phyloP scores from a whole-genome alignment of 2,113 vertebrate species.

The Psephotus haematonotus region DNA sequence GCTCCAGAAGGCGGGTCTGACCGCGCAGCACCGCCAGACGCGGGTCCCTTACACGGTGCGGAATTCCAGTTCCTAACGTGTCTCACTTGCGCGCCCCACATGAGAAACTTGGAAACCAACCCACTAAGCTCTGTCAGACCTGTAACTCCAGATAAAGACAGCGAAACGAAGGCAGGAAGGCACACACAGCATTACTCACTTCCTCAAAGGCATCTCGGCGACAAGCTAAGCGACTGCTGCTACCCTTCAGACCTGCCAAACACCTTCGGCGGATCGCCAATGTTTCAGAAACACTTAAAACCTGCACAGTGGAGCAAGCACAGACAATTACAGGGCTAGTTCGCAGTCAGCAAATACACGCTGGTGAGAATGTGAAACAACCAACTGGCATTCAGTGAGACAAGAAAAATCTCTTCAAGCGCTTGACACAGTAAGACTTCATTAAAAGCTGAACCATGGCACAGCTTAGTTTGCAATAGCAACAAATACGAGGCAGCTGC shows the following conservation, averaged over 20 bases:
- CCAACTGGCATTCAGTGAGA: not conserved
- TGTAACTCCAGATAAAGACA: not conserved
- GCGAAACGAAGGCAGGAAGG: not conserved
- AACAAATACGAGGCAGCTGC: not conserved
- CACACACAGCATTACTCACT: not conserved
- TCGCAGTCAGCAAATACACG: not conserved
- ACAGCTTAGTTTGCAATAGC: not conserved
- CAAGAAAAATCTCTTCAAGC: not conserved
- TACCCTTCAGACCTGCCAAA: not conserved
- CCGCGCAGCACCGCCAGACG: rapidly evolving
- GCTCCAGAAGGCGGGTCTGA: rapidly evolving
- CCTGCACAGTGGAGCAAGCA: not conserved
- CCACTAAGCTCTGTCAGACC: not conserved
- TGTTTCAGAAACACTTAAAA: not conserved
- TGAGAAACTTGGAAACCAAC: not conserved
- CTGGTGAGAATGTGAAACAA: not conserved
- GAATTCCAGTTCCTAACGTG: not conserved
- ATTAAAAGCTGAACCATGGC: not conserved
- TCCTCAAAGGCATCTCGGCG: not conserved
- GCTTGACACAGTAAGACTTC: not conserved
- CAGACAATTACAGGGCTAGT: not conserved
- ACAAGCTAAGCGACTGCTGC: not conserved
- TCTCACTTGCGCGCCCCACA: not conserved
- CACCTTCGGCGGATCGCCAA: rapidly evolving
- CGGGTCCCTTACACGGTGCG: rapidly evolving